These are phyloP conservation scores for Psittacara wagleri DNA, from an alignment of 2,113 vertebrate genomes.

Conservation along the genomic window DNA sequence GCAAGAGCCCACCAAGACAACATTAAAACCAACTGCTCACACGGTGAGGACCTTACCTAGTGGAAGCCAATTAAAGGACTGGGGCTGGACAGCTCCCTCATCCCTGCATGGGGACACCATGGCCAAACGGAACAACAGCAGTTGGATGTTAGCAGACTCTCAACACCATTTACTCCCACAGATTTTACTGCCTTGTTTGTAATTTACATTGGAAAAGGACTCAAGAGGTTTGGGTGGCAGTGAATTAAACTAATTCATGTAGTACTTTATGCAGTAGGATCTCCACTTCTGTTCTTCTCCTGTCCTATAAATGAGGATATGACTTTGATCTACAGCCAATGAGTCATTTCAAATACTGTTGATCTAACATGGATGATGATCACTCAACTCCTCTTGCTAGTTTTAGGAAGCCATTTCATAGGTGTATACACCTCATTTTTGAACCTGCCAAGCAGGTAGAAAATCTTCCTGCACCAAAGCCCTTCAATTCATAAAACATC, in stretches of 20 bases:
- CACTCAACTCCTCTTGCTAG: not conserved
- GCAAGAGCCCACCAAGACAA: not conserved
- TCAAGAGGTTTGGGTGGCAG: not conserved
- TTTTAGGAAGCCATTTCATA: not conserved
- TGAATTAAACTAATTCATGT: not conserved
- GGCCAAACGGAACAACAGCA: not conserved
- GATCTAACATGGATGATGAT: not conserved
- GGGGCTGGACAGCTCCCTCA: slow-evolving; percentile 15
- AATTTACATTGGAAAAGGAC: not conserved
- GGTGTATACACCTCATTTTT: not conserved
- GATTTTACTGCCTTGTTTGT: not conserved
- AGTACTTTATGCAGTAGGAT: not conserved
- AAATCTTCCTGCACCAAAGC: not conserved
- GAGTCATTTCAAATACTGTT: not conserved
- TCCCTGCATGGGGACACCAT: not conserved
- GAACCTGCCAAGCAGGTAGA: not conserved
- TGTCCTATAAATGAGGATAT: not conserved
- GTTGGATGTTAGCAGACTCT: not conserved
- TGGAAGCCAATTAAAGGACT: not conserved
- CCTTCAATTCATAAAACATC: not conserved
- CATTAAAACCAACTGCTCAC: not conserved
- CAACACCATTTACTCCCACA: not conserved
- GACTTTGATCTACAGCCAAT: not conserved
- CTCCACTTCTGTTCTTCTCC: not conserved
- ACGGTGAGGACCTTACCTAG: not conserved